Percentiles rank a stretch among this genome's conserved stretches.
phyloP scores from a whole-genome alignment of 2,113 vertebrate species.

The Ptychochromis oligacanthus region DNA sequence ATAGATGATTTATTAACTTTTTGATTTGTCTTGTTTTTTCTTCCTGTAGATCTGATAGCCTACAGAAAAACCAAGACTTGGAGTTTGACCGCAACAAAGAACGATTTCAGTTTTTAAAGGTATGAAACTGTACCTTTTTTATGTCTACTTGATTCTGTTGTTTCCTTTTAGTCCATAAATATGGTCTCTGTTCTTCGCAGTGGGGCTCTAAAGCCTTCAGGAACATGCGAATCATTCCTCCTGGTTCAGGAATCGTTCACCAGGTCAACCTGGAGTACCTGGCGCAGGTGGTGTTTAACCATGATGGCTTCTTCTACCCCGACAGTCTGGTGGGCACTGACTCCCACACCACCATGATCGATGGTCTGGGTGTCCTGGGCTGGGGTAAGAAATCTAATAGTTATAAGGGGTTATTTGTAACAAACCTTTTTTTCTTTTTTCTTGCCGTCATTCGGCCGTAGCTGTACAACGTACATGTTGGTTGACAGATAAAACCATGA shows the following conservation, averaged over 20 bases:
- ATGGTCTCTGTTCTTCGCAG: conserved; percentile 71
- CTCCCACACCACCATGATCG: conserved; percentile 98
- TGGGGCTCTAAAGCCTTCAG: conserved; percentile 96
- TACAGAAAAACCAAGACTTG: conserved; percentile 96
- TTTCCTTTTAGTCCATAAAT: background rate
- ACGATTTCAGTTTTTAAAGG: conserved; percentile 98
- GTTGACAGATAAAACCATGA: too few relatives aligned
- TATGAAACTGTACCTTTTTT: conserved; percentile 35
- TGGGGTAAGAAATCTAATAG: conserved; percentile 84
- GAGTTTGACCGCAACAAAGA: conserved; percentile 98
- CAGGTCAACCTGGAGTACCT: conserved; percentile 98
- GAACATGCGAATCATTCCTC: conserved; percentile 97
- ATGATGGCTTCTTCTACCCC: conserved; percentile 89
- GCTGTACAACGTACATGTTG: too few relatives aligned
- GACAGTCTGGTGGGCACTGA: conserved; percentile 98
- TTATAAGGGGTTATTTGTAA: background rate
- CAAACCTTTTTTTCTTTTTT: background rate
- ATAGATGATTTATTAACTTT: background rate
- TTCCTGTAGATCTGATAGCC: conserved; percentile 88
- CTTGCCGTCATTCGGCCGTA: background rate
- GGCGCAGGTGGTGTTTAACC: conserved; percentile 92
- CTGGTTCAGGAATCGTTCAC: conserved; percentile 97
- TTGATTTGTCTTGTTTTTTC: background rate
- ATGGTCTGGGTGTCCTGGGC: conserved; percentile 94
- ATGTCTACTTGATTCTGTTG: background rate